Percentiles rank a stretch among this genome's conserved stretches.
Evolutionary conservation across 2,888 invertebrate species (phyloP).

Genomic region (Diplazon laetatorius): DNA sequence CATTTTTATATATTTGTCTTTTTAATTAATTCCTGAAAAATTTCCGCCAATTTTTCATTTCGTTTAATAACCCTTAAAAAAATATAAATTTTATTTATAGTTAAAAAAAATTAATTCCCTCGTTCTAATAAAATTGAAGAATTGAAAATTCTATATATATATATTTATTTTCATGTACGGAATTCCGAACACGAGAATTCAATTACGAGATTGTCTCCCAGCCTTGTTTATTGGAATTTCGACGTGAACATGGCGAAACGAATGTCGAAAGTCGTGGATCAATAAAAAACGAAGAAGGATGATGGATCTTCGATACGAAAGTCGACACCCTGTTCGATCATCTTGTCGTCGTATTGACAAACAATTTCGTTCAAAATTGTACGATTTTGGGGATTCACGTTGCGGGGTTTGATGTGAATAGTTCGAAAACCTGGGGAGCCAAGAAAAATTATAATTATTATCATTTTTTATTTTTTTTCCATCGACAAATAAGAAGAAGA

Average conservation of each 20-base stretch:
- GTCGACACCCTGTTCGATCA: conserved; percentile 78
- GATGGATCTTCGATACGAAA: conserved; percentile 80
- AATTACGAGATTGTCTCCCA: not conserved
- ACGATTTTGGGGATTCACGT: conserved; percentile 77
- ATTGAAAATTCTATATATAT: no score
- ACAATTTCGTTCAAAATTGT: conserved; percentile 77
- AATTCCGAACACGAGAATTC: not conserved
- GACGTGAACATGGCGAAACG: not conserved
- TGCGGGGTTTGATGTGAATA: conserved; percentile 80
- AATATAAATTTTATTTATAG: no score
- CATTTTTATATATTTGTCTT: no score
- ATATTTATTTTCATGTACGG: no score
- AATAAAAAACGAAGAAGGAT: conserved; percentile 74
- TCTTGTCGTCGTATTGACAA: conserved; percentile 76
- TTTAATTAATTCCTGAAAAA: no score
- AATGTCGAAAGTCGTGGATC: conserved; percentile 15
- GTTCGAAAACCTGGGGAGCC: conserved; percentile 73
- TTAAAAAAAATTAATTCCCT: no score
- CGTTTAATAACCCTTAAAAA: no score
- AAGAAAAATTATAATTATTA: not conserved
- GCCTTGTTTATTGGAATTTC: conserved; percentile 5
- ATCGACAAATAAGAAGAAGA: not conserved
- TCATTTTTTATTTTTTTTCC: not conserved
- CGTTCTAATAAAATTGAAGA: no score
- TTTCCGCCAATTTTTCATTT: no score